Evolutionary conservation across 2,888 invertebrate species (phyloP), one percentile per base, ranked within the genome.

Genomic region (Papilio elwesi): DNA sequence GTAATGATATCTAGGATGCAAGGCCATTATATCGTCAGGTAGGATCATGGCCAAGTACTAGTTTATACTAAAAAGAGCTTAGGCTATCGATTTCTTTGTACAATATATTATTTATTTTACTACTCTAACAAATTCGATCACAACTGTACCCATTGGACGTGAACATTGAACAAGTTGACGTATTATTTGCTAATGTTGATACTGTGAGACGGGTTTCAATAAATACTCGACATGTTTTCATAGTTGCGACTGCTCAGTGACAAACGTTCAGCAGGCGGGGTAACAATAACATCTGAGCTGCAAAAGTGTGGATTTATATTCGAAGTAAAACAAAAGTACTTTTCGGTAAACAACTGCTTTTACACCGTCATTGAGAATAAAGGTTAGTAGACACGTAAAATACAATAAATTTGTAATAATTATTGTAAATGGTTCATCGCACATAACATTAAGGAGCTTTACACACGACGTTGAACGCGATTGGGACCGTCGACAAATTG

Each of bases 111-210:
- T 48, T 38, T 57, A 53, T 52, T 16, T 55, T 47, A 15, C n/a
- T 49, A 13, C 12, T 6, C 38, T 6, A 53, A 53, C 47, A 57
- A 48, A 11, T 63, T 43, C 26, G 43, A 13, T 47, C 65, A 11
- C n/a, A 15, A 52, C 62, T 67, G 62, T 71, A 71, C 71, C 12
- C 49, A 51, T 26, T 38, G 43, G 12, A 51, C 7, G 47, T 26
- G 47, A 47, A 66, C 47, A 16, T 49, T 49, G 36, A 59, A 70
- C 43, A 62, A 43, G 16, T 57, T 62, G 71, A 53, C 53, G 57
- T 59, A 38, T 70, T 70, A 63, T 59, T 67, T 66, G 15, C n/a
- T 53, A 49, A 66, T 26, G 67, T 66, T 62, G 71, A 67, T 67
- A 67, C 62, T 59, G 26, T 26, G 26, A 48, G 65, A 52, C 67